These are phyloP conservation scores for Polydrusus pterygomalis DNA, from an alignment of 2,888 invertebrate genomes.

Conservation along the genomic window DNA sequence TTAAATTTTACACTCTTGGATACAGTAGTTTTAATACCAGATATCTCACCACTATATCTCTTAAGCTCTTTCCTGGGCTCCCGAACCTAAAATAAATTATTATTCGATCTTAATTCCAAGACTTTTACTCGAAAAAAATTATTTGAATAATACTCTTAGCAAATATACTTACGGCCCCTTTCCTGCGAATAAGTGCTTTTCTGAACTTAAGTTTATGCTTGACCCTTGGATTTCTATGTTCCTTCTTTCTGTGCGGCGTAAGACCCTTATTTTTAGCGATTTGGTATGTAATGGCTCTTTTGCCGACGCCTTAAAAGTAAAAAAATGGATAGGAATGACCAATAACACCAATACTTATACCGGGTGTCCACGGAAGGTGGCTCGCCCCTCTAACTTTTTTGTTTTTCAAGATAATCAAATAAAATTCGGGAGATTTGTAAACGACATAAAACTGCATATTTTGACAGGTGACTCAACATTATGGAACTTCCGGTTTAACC, in stretches of 20 bases:
- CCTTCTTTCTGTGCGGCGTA: conserved; percentile 92
- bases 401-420: too few species aligned
- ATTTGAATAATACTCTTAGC: neutral
- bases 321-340: neutral
- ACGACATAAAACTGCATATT: too few species aligned
- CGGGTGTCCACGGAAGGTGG: too few species aligned
- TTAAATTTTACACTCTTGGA: conserved; percentile 93
- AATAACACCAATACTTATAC: neutral
- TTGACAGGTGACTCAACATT: too few species aligned
- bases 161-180: conserved; percentile 85
- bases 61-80: conserved; percentile 86
- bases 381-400: too few species aligned
- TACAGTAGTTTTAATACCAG: conserved; percentile 93
- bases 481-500: too few species aligned
- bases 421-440: too few species aligned
- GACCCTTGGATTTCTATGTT: conserved; percentile 94
- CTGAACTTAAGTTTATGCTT: conserved; percentile 94
- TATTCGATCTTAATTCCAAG: neutral
- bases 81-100: conserved; percentile 74
- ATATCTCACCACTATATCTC: conserved; percentile 93
- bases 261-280: conserved; percentile 97
- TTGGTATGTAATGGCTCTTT: conserved; percentile 92
- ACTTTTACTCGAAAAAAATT: neutral
- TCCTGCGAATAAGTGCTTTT: conserved; percentile 93
- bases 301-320: conserved; percentile 70